Evolutionary conservation across 2,888 invertebrate genomes (phyloP), one percentile per base, ranked within the genome.

Genomic region (Nysson spinosus): DNA sequence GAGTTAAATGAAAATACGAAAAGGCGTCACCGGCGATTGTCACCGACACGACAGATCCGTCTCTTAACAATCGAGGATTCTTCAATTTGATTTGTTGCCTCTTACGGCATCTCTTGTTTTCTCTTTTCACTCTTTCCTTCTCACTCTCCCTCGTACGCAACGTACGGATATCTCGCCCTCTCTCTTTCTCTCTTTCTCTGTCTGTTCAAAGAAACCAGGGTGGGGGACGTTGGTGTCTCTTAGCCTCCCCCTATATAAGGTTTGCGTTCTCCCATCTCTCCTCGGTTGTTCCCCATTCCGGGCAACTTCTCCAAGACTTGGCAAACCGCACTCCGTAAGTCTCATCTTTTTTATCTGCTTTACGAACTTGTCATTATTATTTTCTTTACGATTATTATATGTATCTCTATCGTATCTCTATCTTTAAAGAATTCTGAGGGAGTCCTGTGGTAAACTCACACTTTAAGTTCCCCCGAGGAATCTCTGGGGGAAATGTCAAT

Each of bases 271-370:
- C 70, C 67, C 73, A 44, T 62, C 68, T 75, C 70, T 62, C 77
- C 76, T 83, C 75, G 82, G 84, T 85, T 85, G 84, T 82, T 85
- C 84, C 85, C 85, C 80, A 77, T 72, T 75, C 75, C 75, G 85
- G 85, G 84, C 80, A 83, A 83, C 83, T 84, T 83, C 81, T 75
- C 76, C 82, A 72, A 83, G 83, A 77, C 83, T 85, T 85, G 83
- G 82, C 84, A 80, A 75, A 64, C 74, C 65, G 67, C 69, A 80
- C 76, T 75, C 67, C 60, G 85, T 85, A 85, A 85, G 85, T 85
- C 14, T 12, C 14, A 30, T 5, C 9, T 34, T 17, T 46, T 28
- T 5, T 17, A n/a, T n/a, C n/a, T n/a, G n/a, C n/a, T 7, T 17
- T 19, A 35, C 9, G 3, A n/a, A n/a, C n/a, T n/a, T n/a, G n/a